Evolutionary conservation across 2,797 vertebrate species (phyloP).

Genomic region (Echiichthys vipera): DNA sequence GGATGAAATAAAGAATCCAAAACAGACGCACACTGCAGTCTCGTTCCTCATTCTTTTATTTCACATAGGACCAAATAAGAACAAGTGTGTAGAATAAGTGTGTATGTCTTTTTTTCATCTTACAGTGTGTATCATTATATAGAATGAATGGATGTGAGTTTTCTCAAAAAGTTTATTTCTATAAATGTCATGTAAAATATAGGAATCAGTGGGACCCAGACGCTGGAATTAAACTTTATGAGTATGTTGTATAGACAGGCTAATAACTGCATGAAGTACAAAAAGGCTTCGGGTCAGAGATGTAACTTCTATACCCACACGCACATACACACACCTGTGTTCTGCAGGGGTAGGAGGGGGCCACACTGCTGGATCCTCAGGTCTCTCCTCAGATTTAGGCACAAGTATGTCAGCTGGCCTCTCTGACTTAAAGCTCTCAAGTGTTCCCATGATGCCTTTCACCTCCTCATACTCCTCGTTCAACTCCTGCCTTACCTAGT

Average conservation of each 20-base stretch:
- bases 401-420: constrained; percentile 88
- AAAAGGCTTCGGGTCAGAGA: no score
- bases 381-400: constrained; percentile 86
- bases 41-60: not conserved
- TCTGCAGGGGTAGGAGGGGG: constrained; percentile 95
- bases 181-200: no score
- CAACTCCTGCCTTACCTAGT: constrained; percentile 92
- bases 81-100: not conserved
- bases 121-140: not conserved
- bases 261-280: not conserved
- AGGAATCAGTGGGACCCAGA: no score
- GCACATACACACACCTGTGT: constrained; percentile 86
- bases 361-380: constrained; percentile 92
- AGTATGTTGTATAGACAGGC: no score
- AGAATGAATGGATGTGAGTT: not conserved
- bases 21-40: not conserved
- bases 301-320: no score
- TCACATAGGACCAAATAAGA: not conserved
- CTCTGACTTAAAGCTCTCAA: constrained; percentile 94
- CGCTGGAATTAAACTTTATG: not conserved
- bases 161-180: no score
- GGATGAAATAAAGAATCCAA: not conserved
- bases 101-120: not conserved
- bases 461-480: constrained; percentile 96
- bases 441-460: constrained; percentile 91